phyloP scores from a whole-genome alignment of 2,113 vertebrate species.

The Gymnarchus niloticus region DNA sequence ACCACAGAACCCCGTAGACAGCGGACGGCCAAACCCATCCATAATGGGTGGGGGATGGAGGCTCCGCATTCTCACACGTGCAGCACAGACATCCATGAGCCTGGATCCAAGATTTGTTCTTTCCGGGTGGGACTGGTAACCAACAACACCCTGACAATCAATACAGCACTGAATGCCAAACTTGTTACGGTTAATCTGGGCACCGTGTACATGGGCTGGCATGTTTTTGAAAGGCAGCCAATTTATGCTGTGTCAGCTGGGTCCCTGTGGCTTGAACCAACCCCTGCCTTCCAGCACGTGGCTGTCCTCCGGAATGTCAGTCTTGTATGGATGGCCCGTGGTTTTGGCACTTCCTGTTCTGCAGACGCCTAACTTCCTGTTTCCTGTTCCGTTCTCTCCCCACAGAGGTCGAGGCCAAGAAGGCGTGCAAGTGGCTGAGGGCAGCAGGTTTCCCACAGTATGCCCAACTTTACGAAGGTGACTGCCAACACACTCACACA shows the following conservation, averaged over 20 bases:
- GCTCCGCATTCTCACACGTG: neutral
- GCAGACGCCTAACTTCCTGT: neutral
- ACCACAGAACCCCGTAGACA: constrained; percentile 35
- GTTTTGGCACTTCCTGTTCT: neutral
- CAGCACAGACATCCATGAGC: neutral
- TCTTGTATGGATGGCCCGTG: neutral
- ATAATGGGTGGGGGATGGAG: too few relatives aligned
- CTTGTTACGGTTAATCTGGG: too few relatives aligned
- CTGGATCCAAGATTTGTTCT: neutral
- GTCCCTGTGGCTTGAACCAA: too few relatives aligned
- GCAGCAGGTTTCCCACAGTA: constrained; percentile 83
- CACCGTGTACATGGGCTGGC: too few relatives aligned
- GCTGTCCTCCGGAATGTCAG: too few relatives aligned
- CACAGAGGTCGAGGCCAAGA: constrained; percentile 75
- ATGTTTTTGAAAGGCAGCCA: too few relatives aligned
- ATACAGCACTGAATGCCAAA: neutral
- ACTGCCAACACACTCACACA: constrained; percentile 27
- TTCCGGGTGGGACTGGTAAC: neutral
- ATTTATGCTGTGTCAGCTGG: too few relatives aligned
- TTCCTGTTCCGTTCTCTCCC: constrained; percentile 33
- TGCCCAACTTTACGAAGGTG: constrained; percentile 83
- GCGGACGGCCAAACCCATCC: neutral
- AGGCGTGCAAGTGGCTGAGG: constrained; percentile 77
- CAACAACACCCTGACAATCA: neutral
- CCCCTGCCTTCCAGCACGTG: too few relatives aligned